These are phyloP conservation scores for Mungos mungo DNA, from an alignment of 2,113 vertebrate species.

Conservation along the genomic window DNA sequence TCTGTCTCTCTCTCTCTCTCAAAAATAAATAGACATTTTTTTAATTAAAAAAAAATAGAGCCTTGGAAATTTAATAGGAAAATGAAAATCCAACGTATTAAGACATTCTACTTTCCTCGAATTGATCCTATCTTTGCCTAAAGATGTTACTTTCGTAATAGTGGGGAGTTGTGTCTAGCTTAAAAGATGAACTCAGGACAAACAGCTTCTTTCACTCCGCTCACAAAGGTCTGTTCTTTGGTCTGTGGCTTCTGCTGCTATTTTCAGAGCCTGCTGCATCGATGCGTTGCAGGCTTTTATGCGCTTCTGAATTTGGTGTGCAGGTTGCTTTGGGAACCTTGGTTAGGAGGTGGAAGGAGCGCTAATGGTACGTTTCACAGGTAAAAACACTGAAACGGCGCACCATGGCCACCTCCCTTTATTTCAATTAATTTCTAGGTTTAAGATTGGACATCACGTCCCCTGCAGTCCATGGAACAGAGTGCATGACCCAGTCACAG, in stretches of 20 bases:
- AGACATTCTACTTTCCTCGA: neutral
- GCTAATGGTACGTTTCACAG: neutral
- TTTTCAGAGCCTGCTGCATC: neutral
- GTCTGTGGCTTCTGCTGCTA: slow-evolving; percentile 55
- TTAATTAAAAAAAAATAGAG: neutral
- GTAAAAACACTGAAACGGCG: neutral
- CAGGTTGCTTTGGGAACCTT: neutral
- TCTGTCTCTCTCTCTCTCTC: too few species aligned
- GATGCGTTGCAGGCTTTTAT: neutral
- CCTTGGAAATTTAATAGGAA: slow-evolving; percentile 18
- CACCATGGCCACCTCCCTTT: fast-evolving
- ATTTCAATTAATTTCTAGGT: neutral
- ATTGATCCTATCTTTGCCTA: slow-evolving; percentile 5
- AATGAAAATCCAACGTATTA: neutral
- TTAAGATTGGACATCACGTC: neutral
- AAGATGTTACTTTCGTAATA: neutral
- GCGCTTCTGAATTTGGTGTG: neutral
- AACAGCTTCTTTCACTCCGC: slow-evolving; percentile 40
- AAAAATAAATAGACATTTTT: too few species aligned
- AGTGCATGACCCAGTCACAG: neutral
- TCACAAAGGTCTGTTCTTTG: slow-evolving; percentile 66
- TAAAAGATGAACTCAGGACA: slow-evolving; percentile 53
- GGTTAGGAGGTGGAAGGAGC: neutral
- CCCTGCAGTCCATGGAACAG: neutral
- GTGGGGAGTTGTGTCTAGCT: neutral